A percentile compares a stretch with the other conserved stretches of the same genome.
phyloP scores from a whole-genome alignment of 2,797 vertebrate species.

The Alectoris magna region DNA sequence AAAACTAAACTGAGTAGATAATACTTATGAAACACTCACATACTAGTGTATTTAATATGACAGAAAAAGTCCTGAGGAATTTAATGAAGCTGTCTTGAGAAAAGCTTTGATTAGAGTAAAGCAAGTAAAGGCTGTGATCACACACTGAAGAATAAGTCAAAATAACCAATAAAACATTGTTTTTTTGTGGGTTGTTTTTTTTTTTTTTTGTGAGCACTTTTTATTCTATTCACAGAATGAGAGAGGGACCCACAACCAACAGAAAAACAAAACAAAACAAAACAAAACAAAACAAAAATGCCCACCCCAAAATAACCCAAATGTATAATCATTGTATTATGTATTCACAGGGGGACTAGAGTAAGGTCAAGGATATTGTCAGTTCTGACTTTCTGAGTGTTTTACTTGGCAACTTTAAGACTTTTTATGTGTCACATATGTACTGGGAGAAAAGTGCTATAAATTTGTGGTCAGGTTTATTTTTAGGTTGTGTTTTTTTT shows the following conservation, averaged over 20 bases:
- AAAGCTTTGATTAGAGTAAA: background rate
- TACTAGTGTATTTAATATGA: background rate
- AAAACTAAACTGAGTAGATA: background rate
- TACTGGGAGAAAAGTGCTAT: background rate
- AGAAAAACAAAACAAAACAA: too few relatives aligned
- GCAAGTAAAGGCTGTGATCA: background rate
- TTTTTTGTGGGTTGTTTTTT: background rate
- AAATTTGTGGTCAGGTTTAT: background rate
- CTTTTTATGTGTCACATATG: slow-evolving; percentile 23
- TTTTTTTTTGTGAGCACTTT: background rate
- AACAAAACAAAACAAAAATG: background rate
- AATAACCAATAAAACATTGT: background rate
- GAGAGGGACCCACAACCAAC: background rate
- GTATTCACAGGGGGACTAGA: slow-evolving; percentile 7
- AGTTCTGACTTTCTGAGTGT: slow-evolving; percentile 30
- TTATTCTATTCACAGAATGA: slow-evolving; percentile 15
- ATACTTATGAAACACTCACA: background rate
- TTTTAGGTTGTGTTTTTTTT: background rate
- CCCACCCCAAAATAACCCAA: background rate
- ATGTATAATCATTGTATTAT: background rate
- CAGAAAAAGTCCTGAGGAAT: background rate
- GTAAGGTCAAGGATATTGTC: slow-evolving; percentile 34
- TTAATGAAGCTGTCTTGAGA: background rate
- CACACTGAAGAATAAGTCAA: background rate
- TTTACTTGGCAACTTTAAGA: slow-evolving; percentile 33